phyloP scores from a whole-genome alignment of 2,797 vertebrate genomes.

The Tadarida brasiliensis region DNA sequence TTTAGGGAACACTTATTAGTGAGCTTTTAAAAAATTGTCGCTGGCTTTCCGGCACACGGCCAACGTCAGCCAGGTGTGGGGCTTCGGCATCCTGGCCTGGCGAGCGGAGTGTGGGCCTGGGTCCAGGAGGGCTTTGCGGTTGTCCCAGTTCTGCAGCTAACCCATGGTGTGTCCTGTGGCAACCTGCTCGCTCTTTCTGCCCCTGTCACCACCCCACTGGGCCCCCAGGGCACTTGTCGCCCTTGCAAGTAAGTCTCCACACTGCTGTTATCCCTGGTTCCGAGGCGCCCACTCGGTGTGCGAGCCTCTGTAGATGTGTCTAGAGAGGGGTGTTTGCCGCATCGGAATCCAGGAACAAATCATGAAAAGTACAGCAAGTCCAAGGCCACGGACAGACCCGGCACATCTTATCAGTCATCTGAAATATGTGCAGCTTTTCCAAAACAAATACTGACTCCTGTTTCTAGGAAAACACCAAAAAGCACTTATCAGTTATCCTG shows the following conservation, averaged over 20 bases:
- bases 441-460: slow-evolving; percentile 82
- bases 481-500: slow-evolving; percentile 77
- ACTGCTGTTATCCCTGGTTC: not conserved
- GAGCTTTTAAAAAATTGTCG: not conserved
- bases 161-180: not conserved
- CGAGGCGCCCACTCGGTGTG: not conserved
- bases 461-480: slow-evolving; percentile 83
- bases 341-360: slow-evolving; percentile 82
- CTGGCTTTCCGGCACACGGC: not conserved
- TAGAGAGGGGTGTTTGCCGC: slow-evolving; percentile 78
- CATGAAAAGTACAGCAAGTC: slow-evolving; percentile 82
- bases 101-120: not conserved
- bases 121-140: not conserved
- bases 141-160: not conserved
- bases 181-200: not conserved
- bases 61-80: not conserved
- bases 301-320: slow-evolving; percentile 37
- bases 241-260: not conserved
- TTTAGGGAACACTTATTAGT: not conserved
- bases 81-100: not conserved
- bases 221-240: not conserved
- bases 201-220: not conserved
- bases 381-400: slow-evolving; percentile 73
- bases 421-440: slow-evolving; percentile 78
- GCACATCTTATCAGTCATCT: slow-evolving; percentile 81